phyloP scores from a whole-genome alignment of 2,888 invertebrate genomes.

The Diarsia brunnea region DNA sequence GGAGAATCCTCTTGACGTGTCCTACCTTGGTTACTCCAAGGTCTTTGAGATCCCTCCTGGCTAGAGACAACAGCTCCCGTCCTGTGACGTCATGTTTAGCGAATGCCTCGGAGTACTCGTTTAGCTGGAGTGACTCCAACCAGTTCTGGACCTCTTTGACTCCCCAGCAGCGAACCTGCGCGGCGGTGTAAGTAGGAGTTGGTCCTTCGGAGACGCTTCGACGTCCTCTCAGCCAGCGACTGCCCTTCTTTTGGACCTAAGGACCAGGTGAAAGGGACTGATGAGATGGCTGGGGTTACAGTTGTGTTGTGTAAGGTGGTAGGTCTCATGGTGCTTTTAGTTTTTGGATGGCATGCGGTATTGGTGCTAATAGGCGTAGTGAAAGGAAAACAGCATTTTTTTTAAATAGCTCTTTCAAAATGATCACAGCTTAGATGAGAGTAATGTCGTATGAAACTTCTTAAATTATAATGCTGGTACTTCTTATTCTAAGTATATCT shows the following conservation, averaged over 20 bases:
- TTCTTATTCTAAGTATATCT: neutral
- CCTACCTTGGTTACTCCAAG: constrained; percentile 98
- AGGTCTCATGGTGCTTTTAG: neutral
- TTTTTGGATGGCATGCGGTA: constrained; percentile 38
- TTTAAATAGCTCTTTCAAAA: neutral
- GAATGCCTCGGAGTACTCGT: constrained; percentile 98
- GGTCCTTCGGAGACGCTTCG: constrained; percentile 84
- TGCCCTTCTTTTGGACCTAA: constrained; percentile 85
- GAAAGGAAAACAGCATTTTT: neutral
- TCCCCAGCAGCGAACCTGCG: constrained; percentile 93
- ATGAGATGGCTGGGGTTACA: constrained; percentile 61
- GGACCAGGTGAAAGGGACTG: constrained; percentile 67
- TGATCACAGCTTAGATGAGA: neutral
- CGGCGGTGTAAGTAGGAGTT: constrained; percentile 71
- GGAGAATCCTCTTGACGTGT: constrained; percentile 98
- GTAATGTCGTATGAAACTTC: neutral
- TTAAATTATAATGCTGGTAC: neutral
- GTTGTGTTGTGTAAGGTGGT: constrained; percentile 24
- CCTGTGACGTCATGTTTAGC: constrained; percentile 97
- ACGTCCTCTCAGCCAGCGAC: constrained; percentile 85
- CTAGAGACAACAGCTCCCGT: constrained; percentile 96
- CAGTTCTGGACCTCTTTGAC: constrained; percentile 97
- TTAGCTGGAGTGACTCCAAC: constrained; percentile 96
- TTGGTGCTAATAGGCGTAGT: constrained; percentile 27
- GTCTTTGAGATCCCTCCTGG: constrained; percentile 96